Conservation (phyloP, 2,888 invertebrate species). For the Caenorhabditis sulstoni region DNA sequence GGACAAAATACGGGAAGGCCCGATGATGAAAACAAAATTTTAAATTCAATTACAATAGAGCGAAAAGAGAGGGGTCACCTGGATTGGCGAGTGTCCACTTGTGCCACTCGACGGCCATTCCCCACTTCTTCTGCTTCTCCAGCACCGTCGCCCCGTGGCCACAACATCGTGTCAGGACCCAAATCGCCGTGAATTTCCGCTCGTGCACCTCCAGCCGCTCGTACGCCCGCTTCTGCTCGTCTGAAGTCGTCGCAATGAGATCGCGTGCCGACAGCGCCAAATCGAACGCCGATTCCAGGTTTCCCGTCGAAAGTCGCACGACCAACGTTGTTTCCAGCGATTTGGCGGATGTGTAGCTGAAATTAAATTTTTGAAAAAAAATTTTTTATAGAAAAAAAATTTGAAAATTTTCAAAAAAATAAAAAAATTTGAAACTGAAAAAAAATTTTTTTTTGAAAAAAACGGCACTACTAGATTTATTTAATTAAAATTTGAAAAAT, state of each 20-base stretch:
- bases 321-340: conserved; percentile 58
- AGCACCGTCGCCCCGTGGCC: conserved; percentile 82
- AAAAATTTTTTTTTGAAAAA: too few species aligned
- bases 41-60: too few species aligned
- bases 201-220: conserved; percentile 83
- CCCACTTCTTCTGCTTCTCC: conserved; percentile 82
- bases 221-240: conserved; percentile 16
- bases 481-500: too few species aligned
- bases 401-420: too few species aligned
- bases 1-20: too few species aligned
- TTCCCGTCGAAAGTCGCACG: conserved; percentile 20
- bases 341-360: conserved; percentile 64
- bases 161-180: conserved; percentile 81
- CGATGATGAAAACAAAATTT: too few species aligned
- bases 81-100: conserved; percentile 55
- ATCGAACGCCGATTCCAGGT: conserved; percentile 40
- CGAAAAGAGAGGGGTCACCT: too few species aligned
- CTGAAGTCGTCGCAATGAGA: conserved; percentile 20
- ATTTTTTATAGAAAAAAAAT: background rate
- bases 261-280: conserved; percentile 39
- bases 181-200: conserved; percentile 84
- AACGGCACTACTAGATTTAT: too few species aligned
- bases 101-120: conserved; percentile 83
- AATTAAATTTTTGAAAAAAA: background rate
- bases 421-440: too few species aligned